Percentiles rank a stretch among this genome's conserved stretches.
Conservation (phyloP, 2,888 invertebrate genomes). For the Drosophila lutescens region DNA sequence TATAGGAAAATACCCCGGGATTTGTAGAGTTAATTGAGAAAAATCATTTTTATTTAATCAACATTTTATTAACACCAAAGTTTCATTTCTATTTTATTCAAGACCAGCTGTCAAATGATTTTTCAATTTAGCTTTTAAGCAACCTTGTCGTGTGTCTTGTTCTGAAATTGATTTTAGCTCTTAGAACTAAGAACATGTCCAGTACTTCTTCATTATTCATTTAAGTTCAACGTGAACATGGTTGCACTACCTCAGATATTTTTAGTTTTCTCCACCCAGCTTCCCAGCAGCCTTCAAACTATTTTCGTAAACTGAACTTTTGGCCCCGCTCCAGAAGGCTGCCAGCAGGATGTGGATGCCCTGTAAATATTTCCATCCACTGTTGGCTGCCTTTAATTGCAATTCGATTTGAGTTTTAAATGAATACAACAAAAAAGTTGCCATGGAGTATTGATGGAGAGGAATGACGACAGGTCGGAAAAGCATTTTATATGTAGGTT, state of each 20-base stretch:
- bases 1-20: neutral
- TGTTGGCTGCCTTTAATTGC: slow-evolving; percentile 54
- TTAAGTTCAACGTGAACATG: slow-evolving; percentile 50
- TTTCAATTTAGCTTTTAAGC: neutral
- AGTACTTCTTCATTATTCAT: slow-evolving; percentile 51
- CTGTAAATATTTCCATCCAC: slow-evolving; percentile 8
- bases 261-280: slow-evolving; percentile 4
- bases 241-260: slow-evolving; percentile 14
- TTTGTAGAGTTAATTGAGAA: neutral
- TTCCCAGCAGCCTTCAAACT: slow-evolving; percentile 52
- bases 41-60: neutral
- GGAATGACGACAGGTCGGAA: slow-evolving; percentile 16
- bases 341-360: slow-evolving; percentile 7
- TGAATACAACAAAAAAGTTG: slow-evolving; percentile 25
- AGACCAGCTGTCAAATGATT: neutral
- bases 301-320: slow-evolving; percentile 63
- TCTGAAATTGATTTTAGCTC: slow-evolving; percentile 9
- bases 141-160: neutral
- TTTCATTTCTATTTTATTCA: neutral
- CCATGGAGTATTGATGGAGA: slow-evolving; percentile 1
- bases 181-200: neutral
- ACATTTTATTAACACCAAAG: neutral
- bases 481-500: slow-evolving; percentile 6
- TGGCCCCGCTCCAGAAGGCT: slow-evolving; percentile 26
- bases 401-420: slow-evolving; percentile 55